Conservation (phyloP, 2,888 invertebrate genomes). For the Ectobius pallidus region DNA sequence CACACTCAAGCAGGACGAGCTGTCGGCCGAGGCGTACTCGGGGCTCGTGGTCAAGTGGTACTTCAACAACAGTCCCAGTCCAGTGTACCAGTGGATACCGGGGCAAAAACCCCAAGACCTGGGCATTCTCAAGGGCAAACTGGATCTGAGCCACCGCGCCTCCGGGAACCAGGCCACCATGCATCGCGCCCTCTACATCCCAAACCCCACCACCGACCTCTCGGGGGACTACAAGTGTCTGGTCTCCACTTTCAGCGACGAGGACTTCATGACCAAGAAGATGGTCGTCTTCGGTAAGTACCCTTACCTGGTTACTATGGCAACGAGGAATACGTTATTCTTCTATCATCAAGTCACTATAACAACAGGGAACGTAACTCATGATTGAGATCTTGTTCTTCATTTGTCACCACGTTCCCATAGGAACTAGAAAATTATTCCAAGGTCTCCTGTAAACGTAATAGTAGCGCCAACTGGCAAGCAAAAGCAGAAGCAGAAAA, state of each 20-base stretch:
- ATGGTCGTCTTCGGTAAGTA: conserved; percentile 73
- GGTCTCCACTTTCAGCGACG: conserved; percentile 72
- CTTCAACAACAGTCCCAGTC: conserved; percentile 66
- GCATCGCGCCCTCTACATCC: no score
- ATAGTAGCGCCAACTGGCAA: no score
- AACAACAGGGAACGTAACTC: not conserved
- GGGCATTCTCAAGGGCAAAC: no score
- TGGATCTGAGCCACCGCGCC: conserved; percentile 69
- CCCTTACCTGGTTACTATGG: not conserved
- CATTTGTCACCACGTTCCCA: not conserved
- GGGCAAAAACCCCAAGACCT: conserved; percentile 70
- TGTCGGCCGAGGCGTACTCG: conserved; percentile 52
- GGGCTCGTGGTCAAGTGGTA: conserved; percentile 81
- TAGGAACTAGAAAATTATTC: not conserved
- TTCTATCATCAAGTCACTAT: no score
- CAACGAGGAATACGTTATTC: not conserved
- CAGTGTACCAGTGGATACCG: conserved; percentile 84
- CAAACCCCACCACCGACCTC: conserved; percentile 70
- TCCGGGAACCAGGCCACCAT: conserved; percentile 71
- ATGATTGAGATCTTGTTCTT: not conserved
- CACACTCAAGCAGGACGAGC: conserved; percentile 62
- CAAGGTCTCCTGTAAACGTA: no score
- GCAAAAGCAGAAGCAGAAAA: no score
- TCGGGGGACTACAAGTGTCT: conserved; percentile 76
- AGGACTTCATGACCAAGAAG: conserved; percentile 66